A percentile compares a stretch with the other conserved stretches of the same genome.
These are phyloP conservation scores for Limenitis camilla DNA, from an alignment of 2,888 invertebrate species.

Conservation along the genomic window DNA sequence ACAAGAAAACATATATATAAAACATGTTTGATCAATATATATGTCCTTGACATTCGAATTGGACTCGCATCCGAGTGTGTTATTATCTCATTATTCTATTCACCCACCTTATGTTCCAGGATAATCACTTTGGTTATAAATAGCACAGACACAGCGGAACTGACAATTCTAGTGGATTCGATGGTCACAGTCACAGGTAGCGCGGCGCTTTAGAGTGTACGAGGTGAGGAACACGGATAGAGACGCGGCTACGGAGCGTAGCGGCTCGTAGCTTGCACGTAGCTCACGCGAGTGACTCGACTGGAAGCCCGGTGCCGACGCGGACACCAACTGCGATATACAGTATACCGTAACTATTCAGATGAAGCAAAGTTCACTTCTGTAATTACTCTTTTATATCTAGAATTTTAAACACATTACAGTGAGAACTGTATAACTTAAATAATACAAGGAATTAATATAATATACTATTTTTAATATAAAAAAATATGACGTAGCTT, in stretches of 20 bases:
- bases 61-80: constrained; percentile 36
- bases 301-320: constrained; percentile 53
- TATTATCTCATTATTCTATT: constrained; percentile 45
- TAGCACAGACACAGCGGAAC: constrained; percentile 36
- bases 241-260: constrained; percentile 43
- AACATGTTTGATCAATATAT: constrained; percentile 57
- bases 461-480: no score
- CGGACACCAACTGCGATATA: constrained; percentile 50
- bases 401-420: constrained; percentile 12
- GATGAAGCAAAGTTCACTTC: constrained; percentile 24
- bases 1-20: constrained; percentile 10
- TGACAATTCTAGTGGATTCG: constrained; percentile 31
- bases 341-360: constrained; percentile 39
- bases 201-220: constrained; percentile 37
- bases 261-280: constrained; percentile 54
- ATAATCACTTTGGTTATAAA: constrained; percentile 29
- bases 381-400: not conserved
- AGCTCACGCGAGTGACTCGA: constrained; percentile 58
- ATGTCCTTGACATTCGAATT: constrained; percentile 66
- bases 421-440: no score
- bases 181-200: constrained; percentile 37
- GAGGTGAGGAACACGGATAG: constrained; percentile 19
- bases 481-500: no score
- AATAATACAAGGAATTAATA: no score
- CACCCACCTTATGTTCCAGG: constrained; percentile 48